A percentile compares a stretch with the other conserved stretches of the same genome.
Conservation (phyloP, 2,797 vertebrate species). For the Fratercula arctica region DNA sequence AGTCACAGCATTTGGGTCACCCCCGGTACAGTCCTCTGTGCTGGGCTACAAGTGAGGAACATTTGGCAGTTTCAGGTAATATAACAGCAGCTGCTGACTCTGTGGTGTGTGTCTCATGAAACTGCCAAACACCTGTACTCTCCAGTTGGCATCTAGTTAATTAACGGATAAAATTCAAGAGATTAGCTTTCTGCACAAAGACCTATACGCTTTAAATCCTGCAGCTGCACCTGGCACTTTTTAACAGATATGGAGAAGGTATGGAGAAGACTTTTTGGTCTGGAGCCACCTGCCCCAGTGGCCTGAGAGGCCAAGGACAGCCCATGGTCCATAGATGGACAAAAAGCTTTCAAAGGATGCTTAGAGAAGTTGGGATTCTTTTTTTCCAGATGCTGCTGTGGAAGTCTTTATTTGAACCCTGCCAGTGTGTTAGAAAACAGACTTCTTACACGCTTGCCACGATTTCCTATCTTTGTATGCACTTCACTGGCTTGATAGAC, state of each 20-base stretch:
- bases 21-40: background rate
- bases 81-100: conserved; percentile 49
- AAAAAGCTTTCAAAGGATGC: background rate
- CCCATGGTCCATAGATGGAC: background rate
- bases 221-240: background rate
- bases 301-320: background rate
- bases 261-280: background rate
- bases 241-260: background rate
- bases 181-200: conserved; percentile 26
- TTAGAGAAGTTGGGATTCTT: background rate
- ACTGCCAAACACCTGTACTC: conserved; percentile 61
- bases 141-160: conserved; percentile 53
- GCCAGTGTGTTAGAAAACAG: background rate
- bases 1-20: background rate
- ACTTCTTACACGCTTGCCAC: background rate
- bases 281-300: background rate
- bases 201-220: background rate
- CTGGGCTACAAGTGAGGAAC: background rate
- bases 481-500: background rate
- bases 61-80: conserved; percentile 49
- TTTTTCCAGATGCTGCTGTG: background rate
- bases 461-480: background rate
- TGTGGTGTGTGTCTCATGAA: conserved; percentile 28
- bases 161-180: conserved; percentile 47
- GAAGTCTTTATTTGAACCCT: background rate